These are phyloP conservation scores for Cephus pulcher DNA, from an alignment of 2,888 invertebrate species.

Conservation along the genomic window DNA sequence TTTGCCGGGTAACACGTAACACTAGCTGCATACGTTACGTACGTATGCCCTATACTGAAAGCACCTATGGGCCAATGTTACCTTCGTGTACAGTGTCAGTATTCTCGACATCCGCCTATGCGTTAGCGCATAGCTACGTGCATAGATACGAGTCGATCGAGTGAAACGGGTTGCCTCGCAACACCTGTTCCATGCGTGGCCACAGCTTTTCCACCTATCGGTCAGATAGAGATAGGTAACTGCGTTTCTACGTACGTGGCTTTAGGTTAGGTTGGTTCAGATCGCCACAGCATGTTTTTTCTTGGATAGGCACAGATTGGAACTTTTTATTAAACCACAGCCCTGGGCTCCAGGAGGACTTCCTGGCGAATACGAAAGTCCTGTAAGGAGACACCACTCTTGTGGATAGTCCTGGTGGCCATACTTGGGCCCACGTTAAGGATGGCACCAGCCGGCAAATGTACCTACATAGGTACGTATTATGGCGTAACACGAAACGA, in stretches of 20 bases:
- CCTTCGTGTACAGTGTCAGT: neutral
- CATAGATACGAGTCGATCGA: neutral
- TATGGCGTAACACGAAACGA: constrained; percentile 2
- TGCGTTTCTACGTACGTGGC: neutral
- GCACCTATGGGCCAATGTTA: neutral
- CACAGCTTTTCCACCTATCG: neutral
- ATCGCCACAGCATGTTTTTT: neutral
- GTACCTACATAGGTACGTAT: neutral
- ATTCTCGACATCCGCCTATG: neutral
- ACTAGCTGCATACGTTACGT: neutral
- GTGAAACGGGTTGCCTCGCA: neutral
- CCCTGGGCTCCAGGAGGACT: neutral
- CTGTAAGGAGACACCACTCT: neutral
- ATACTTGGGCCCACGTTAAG: neutral
- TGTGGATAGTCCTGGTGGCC: neutral
- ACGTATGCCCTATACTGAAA: neutral
- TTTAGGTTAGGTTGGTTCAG: neutral
- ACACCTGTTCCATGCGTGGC: neutral
- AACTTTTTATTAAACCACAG: neutral
- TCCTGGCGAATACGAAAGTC: neutral
- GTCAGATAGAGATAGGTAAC: neutral
- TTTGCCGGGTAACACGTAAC: neutral
- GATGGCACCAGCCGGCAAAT: constrained; percentile 5
- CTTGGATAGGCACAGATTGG: neutral
- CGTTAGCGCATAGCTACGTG: neutral